phyloP scores from a whole-genome alignment of 2,797 vertebrate species.

The Geotrypetes seraphini region DNA sequence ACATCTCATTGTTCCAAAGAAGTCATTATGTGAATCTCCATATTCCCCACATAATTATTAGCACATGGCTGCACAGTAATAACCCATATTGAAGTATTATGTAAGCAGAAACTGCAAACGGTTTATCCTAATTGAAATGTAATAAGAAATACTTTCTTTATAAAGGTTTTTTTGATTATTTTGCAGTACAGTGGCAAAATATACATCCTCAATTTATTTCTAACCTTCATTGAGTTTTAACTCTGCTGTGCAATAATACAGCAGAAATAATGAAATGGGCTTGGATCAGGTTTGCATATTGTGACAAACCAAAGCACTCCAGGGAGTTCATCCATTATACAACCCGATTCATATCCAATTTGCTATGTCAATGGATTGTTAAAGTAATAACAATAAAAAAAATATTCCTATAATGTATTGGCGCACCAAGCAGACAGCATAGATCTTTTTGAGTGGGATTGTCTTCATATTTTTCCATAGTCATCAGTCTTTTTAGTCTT shows the following conservation, averaged over 20 bases:
- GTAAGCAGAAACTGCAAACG: slow-evolving; percentile 9
- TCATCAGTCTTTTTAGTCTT: slow-evolving; percentile 4
- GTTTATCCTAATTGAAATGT: slow-evolving; percentile 29
- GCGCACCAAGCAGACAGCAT: slow-evolving; percentile 2
- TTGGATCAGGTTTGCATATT: slow-evolving; percentile 23
- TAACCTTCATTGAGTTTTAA: slow-evolving; percentile 25
- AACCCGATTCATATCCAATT: slow-evolving; percentile 20
- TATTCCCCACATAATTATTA: slow-evolving; percentile 13
- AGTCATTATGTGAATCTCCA: slow-evolving; percentile 6
- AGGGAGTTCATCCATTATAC: slow-evolving; percentile 8
- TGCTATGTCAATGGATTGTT: slow-evolving; percentile 10
- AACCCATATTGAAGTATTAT: slow-evolving; percentile 24
- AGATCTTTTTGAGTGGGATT: slow-evolving; percentile 7
- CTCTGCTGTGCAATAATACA: slow-evolving; percentile 24
- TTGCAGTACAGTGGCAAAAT: slow-evolving; percentile 23
- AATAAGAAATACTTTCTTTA: slow-evolving; percentile 24
- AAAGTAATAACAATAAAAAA: slow-evolving; percentile 13
- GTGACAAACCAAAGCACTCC: slow-evolving; percentile 10
- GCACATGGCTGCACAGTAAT: slow-evolving; percentile 14
- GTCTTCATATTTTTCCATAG: background rate
- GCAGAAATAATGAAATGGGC: slow-evolving; percentile 21
- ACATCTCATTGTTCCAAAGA: slow-evolving; percentile 24
- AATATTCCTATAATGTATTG: slow-evolving; percentile 5
- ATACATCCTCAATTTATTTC: slow-evolving; percentile 24
- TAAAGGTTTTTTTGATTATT: slow-evolving; percentile 14